Evolutionary conservation across 2,797 vertebrate species (phyloP).

Genomic region (Phyllotis vaccarum): DNA sequence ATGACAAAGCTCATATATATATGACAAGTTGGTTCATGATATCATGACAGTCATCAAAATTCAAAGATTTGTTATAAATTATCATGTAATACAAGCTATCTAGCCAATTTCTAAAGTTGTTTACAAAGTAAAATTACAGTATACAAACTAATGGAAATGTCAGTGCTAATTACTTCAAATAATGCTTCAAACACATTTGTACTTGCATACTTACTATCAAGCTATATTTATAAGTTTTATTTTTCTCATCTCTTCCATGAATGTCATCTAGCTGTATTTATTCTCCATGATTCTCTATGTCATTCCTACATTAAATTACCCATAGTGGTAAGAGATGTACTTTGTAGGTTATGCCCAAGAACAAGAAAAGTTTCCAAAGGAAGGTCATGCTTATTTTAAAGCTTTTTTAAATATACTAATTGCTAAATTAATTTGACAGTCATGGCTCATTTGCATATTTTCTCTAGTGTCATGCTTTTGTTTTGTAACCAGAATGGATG

Average conservation of each 20-base stretch:
- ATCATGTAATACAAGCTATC: slow-evolving; percentile 36
- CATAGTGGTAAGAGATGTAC: neutral
- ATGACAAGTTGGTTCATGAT: neutral
- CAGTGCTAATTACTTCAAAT: slow-evolving; percentile 18
- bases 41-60: neutral
- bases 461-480: slow-evolving; percentile 68
- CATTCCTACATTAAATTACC: slow-evolving; percentile 29
- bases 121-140: slow-evolving; percentile 79
- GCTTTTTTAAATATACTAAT: slow-evolving; percentile 70
- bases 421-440: slow-evolving; percentile 67
- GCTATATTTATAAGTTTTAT: slow-evolving; percentile 36
- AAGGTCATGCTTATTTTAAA: slow-evolving; percentile 61
- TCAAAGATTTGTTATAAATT: neutral
- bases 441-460: slow-evolving; percentile 64
- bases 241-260: slow-evolving; percentile 9
- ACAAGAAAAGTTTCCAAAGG: slow-evolving; percentile 27
- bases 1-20: neutral
- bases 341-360: slow-evolving; percentile 47
- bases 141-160: slow-evolving; percentile 71
- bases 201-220: slow-evolving; percentile 38
- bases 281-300: neutral
- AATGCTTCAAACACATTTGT: slow-evolving; percentile 56
- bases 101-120: slow-evolving; percentile 51
- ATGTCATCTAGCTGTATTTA: neutral
- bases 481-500: slow-evolving; percentile 68